Base-by-base conservation (phyloP, 1,140 invertebrate species). In the Cotesia glomerata region DNA sequence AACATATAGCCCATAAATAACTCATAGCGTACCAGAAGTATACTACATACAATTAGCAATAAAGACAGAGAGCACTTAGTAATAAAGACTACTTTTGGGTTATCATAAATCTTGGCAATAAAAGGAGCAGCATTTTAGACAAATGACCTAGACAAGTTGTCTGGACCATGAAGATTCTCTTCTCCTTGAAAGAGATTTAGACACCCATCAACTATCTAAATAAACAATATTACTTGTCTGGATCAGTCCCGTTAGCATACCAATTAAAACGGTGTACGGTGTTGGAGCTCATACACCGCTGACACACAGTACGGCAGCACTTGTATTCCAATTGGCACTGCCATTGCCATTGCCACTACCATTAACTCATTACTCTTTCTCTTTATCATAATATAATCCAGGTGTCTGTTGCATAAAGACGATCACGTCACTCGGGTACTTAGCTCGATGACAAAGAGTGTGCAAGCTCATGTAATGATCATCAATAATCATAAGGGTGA, bases 221-320 rank as follows among this genome's bases (percentile, higher is more conserved):
- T 32, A 69, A 58, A 72, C 58, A 18, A 32, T 49, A 72, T 72
- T 71, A 74, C 66, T 67, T 68, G 71, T 62, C 69, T 70, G 56
- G 62, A 62, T 75, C 63, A 75, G 75, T 82, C 83, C 84, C 84
- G 84, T 86, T 85, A 86, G 80, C 77, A 77, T 71, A 75, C 79
- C 83, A 87, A 87, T 87, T 87, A 87, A 87, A 87, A 86, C 85
- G 85, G 85, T 86, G 83, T 85, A 86, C 85, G 85, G 85, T 86
- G 83, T 85, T 79, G 83, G 83, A 81, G 83, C 77, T 84, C 80
- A 78, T 80, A 80, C 75, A 74, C 14, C 51, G 49, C 75, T 69
- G 73, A 73, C 73, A 73, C 75, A 18, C 63, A 16, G 64, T 51
- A 32, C 56, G 52, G 63, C 61, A 68, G 71, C 39, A 61, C 52